phyloP scores from a whole-genome alignment of 2,113 vertebrate genomes.

The Clinocottus analis region DNA sequence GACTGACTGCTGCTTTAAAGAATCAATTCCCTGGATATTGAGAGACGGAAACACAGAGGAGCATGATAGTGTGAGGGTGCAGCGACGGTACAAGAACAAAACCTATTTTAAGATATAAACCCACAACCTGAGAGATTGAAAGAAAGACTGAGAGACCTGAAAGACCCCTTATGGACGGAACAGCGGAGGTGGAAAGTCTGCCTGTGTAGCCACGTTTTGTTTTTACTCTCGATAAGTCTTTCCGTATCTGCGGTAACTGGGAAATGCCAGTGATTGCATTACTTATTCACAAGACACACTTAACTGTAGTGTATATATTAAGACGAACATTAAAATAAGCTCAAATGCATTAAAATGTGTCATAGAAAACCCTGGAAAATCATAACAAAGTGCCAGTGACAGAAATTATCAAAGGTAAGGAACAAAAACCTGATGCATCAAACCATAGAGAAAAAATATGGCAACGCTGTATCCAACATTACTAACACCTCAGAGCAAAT shows the following conservation, averaged over 20 bases:
- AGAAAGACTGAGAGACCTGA: too few relatives aligned
- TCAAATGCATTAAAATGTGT: not conserved
- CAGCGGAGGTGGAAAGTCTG: constrained; percentile 43
- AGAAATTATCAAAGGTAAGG: constrained; percentile 29
- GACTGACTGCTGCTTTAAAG: constrained; percentile 63
- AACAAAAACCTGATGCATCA: constrained; percentile 28
- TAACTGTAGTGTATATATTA: not conserved
- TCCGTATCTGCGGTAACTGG: not conserved
- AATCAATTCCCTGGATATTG: constrained; percentile 70
- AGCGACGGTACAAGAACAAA: fast-evolving
- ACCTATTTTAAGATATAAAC: not conserved
- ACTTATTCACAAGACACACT: not conserved
- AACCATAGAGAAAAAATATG: constrained; percentile 25
- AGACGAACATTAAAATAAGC: not conserved
- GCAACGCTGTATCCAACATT: constrained; percentile 29
- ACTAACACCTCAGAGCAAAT: constrained; percentile 8
- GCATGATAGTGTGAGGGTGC: not conserved
- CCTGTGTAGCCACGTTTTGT: not conserved
- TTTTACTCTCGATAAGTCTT: not conserved
- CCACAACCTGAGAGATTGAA: constrained; percentile 20
- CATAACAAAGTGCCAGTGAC: not conserved
- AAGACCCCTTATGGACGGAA: constrained; percentile 48
- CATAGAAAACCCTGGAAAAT: not conserved
- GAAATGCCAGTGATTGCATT: fast-evolving
- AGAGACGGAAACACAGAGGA: constrained; percentile 29